phyloP scores from a whole-genome alignment of 1,140 invertebrate species.

The Papilio dardanus region DNA sequence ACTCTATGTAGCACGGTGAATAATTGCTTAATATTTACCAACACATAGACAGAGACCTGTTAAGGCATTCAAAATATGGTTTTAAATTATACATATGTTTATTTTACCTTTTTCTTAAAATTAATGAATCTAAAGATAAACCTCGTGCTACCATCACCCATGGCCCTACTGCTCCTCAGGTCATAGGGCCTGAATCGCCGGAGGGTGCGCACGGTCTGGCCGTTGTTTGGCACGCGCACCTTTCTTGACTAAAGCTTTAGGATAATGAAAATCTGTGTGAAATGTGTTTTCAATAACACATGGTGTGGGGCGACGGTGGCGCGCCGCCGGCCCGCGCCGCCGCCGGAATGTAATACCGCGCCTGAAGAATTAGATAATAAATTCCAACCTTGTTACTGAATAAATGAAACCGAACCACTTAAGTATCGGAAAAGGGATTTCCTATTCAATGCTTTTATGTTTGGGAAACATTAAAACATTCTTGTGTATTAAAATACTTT shows the following conservation, averaged over 20 bases:
- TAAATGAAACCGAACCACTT: constrained; percentile 2
- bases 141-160: too few species aligned
- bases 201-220: too few species aligned
- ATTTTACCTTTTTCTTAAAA: too few species aligned
- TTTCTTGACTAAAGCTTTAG: too few species aligned
- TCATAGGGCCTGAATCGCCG: too few species aligned
- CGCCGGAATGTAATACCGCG: not conserved
- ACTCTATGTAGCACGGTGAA: not conserved
- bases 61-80: not conserved
- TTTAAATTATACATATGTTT: too few species aligned
- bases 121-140: too few species aligned
- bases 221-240: too few species aligned
- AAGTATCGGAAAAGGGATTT: not conserved
- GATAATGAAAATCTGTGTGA: not conserved
- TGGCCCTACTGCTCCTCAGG: too few species aligned
- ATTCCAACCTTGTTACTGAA: constrained; percentile 7
- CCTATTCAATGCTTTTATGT: not conserved
- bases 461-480: not conserved
- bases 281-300: not conserved
- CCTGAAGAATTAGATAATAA: not conserved
- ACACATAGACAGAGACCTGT: not conserved
- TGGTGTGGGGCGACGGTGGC: not conserved
- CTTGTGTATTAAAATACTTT: too few species aligned
- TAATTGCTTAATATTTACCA: not conserved
- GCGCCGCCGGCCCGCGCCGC: not conserved